Evolutionary conservation across 2,888 invertebrate species (phyloP), one percentile per base, ranked within the genome.

Genomic region (Amphipyra berbera): DNA sequence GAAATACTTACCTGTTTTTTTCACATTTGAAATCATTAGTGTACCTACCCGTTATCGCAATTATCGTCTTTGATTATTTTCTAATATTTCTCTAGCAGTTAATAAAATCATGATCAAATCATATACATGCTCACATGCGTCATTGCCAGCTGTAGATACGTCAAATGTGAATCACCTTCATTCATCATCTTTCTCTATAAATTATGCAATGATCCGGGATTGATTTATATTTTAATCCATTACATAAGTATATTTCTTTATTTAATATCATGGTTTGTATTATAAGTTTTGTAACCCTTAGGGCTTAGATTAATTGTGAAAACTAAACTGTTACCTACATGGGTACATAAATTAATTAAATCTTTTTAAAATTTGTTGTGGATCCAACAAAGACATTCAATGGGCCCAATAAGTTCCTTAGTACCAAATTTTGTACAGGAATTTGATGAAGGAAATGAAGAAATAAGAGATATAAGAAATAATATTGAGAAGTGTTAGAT

Each of bases 111-210:
- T 53, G 21, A 45, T 56, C 42, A 44, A 48, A 41, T 48, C 54
- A 57, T 53, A 61, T 44, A 45, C 48, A 10, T 54, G 38, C 27
- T 38, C 38, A 37, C 41, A n/a, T 68, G 41, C 70, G 52, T 69
- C 57, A 69, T 48, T 38, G 48, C 58, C 70, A 64, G 58, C 64
- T 70, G 58, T 49, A 46, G 53, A 49, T 58, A 53, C 49, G 53
- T 64, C 57, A 45, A 64, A 58, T 58, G 27, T 64, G 70, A 70
- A 58, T 70, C 70, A 50, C 10, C 42, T 42, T 27, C n/a, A 68
- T 62, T 67, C 21, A 27, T 55, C 50, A 30, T 14, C 15, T 30
- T 41, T 9, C 13, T 38, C 35, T 62, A 50, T 30, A 30, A n/a
- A 33, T 33, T 33, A 47, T 14, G 33, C 13, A 33, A 14, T 47